phyloP scores from a whole-genome alignment of 2,797 vertebrate species.

The Danionella dracula region DNA sequence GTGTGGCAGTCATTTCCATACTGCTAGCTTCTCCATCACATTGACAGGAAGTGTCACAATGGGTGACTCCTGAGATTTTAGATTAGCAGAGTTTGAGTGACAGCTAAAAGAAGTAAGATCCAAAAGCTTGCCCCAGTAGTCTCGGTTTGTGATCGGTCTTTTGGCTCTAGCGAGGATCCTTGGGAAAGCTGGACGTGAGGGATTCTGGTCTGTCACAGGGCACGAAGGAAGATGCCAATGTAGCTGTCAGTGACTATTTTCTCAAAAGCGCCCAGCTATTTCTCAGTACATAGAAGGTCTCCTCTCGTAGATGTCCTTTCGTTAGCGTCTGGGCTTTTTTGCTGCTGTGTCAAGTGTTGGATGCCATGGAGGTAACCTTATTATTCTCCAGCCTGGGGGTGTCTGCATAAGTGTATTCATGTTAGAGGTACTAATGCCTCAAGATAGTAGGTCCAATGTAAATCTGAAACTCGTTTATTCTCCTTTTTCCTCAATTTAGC shows the following conservation, averaged over 20 bases:
- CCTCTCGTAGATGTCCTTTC: neutral
- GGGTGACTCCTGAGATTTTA: constrained; percentile 22
- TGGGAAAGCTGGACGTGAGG: constrained; percentile 26
- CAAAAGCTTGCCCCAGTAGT: constrained; percentile 20
- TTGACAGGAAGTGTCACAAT: neutral
- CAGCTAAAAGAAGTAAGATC: constrained; percentile 23
- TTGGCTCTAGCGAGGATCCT: neutral
- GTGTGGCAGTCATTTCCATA: constrained; percentile 28
- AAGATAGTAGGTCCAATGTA: constrained; percentile 42
- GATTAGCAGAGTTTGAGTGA: neutral
- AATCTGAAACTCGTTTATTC: constrained; percentile 41
- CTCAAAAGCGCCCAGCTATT: too few relatives aligned
- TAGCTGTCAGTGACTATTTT: constrained; percentile 16
- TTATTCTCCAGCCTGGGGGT: constrained; percentile 27
- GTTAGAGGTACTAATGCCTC: constrained; percentile 35
- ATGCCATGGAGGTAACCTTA: constrained; percentile 34
- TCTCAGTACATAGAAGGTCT: too few relatives aligned
- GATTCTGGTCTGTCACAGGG: constrained; percentile 25
- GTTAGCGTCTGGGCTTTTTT: neutral
- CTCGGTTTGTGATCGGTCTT: constrained; percentile 6
- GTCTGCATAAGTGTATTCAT: constrained; percentile 21
- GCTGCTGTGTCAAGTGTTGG: constrained; percentile 2
- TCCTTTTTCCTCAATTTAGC: constrained; percentile 38
- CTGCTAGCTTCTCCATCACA: constrained; percentile 18
- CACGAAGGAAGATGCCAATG: constrained; percentile 23